phyloP scores from a whole-genome alignment of 2,113 vertebrate species.

The Mastomys natalensis region DNA sequence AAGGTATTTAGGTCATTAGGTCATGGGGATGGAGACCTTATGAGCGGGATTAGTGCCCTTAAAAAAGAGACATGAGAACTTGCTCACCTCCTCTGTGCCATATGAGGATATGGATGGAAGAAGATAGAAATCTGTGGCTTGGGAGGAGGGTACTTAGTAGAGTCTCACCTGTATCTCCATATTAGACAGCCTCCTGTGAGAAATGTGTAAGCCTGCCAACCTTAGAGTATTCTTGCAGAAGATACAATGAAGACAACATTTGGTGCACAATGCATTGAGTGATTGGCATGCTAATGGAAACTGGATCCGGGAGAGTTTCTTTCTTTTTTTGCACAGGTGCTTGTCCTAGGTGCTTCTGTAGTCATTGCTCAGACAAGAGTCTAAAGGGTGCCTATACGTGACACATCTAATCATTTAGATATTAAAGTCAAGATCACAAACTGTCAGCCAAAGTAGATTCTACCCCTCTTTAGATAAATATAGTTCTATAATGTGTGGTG shows the following conservation, averaged over 20 bases:
- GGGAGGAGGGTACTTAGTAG: neutral
- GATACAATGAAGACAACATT: neutral
- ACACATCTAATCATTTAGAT: neutral
- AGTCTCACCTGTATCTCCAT: neutral
- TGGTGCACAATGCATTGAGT: neutral
- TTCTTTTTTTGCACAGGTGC: neutral
- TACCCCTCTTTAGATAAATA: neutral
- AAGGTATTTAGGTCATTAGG: neutral
- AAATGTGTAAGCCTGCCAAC: neutral
- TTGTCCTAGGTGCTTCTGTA: neutral
- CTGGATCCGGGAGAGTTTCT: neutral
- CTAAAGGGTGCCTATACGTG: neutral
- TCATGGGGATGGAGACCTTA: neutral
- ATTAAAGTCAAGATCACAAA: constrained; percentile 30
- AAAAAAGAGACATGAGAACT: neutral
- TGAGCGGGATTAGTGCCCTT: neutral
- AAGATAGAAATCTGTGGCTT: neutral
- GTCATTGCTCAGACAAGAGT: neutral
- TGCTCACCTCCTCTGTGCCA: neutral
- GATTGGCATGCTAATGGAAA: neutral
- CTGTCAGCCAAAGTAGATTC: neutral
- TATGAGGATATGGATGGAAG: neutral
- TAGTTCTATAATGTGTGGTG: neutral
- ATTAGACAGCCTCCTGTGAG: neutral
- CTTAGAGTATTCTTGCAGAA: neutral